These are phyloP conservation scores for Drosophila mayaguana DNA, from an alignment of 2,888 invertebrate genomes.

Conservation along the genomic window DNA sequence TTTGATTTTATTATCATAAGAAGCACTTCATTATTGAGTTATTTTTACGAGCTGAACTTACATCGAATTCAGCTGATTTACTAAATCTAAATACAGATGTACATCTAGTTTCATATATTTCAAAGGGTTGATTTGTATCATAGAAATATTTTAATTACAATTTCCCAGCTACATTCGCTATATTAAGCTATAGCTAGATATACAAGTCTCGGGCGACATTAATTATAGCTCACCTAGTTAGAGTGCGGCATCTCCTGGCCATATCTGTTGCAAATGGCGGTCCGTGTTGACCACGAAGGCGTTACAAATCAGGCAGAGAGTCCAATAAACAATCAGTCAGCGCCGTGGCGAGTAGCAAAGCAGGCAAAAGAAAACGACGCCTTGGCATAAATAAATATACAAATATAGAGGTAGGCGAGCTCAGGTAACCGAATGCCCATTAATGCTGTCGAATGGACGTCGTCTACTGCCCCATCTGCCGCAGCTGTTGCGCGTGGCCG, in stretches of 20 bases:
- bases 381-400: conserved; percentile 53
- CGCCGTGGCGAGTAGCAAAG: conserved; percentile 8
- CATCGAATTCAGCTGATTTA: no score
- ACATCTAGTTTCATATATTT: no score
- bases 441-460: conserved; percentile 22
- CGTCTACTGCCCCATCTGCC: not conserved
- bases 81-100: no score
- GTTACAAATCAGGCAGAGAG: conserved; percentile 54
- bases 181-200: not conserved
- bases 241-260: conserved; percentile 7
- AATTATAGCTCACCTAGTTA: conserved; percentile 9
- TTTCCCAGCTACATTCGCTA: not conserved
- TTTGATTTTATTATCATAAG: no score
- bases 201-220: not conserved
- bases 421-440: conserved; percentile 15
- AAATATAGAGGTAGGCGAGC: not conserved
- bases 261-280: conserved; percentile 16
- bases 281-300: conserved; percentile 13
- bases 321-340: conserved; percentile 73
- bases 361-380: conserved; percentile 20
- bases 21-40: no score
- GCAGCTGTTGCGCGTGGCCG: conserved; percentile 33
- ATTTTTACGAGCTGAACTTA: no score
- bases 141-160: not conserved
- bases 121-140: no score